These are phyloP conservation scores for Oithona nana DNA, from an alignment of 2,888 invertebrate species.

Conservation along the genomic window DNA sequence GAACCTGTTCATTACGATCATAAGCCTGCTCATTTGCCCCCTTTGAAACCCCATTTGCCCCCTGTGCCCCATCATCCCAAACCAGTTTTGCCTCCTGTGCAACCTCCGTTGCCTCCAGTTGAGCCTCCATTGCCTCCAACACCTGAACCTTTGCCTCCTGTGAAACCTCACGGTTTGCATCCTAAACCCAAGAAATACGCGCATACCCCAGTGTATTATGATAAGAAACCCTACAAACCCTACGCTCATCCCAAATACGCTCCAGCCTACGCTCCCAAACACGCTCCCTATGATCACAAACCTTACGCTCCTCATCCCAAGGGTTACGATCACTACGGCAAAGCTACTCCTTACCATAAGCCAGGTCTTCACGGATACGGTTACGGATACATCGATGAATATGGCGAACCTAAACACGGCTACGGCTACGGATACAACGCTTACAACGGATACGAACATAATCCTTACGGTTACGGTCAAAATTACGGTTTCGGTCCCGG, in stretches of 20 bases:
- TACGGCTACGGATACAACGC: neutral
- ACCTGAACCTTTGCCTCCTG: neutral
- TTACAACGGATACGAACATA: neutral
- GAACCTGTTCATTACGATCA: neutral
- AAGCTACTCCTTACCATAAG: neutral
- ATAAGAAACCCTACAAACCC: no score
- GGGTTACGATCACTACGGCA: neutral
- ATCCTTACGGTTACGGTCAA: neutral
- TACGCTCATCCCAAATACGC: no score
- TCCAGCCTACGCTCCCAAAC: neutral
- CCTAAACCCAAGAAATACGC: no score
- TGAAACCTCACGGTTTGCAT: no score
- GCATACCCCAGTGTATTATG: neutral
- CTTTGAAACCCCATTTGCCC: no score
- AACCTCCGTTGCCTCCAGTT: neutral
- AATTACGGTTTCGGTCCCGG: neutral
- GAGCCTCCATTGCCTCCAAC: neutral
- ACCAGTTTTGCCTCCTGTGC: neutral
- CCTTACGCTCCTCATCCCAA: neutral
- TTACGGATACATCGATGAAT: constrained; percentile 5
- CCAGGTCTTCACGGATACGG: neutral
- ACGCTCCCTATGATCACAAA: neutral
- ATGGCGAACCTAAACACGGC: neutral
- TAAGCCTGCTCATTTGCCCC: neutral
- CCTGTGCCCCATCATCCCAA: neutral